Percentiles rank a stretch among this genome's conserved stretches.
Evolutionary conservation across 2,113 vertebrate species (phyloP).

Genomic region (Coregonus clupeaformis): DNA sequence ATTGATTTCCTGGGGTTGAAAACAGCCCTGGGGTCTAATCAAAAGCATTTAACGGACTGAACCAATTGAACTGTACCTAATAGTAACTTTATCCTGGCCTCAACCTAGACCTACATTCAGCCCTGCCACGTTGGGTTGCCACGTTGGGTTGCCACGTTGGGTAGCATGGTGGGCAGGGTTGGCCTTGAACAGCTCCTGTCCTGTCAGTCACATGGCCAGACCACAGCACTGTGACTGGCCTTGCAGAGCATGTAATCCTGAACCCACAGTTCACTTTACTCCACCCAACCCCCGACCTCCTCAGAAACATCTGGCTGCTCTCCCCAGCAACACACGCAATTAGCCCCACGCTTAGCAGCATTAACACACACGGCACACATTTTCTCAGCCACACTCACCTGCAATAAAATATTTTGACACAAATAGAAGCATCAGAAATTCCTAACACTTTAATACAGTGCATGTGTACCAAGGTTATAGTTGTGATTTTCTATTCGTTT

Average conservation of each 20-base stretch:
- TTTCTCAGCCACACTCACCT: neutral
- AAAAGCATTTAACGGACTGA: neutral
- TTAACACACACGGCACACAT: neutral
- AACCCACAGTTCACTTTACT: no score
- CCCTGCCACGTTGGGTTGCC: constrained; percentile 4
- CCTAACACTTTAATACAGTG: neutral
- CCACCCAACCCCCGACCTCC: neutral
- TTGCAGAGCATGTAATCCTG: no score
- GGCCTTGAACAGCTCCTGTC: neutral
- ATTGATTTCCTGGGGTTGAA: constrained; percentile 29
- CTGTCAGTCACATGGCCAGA: constrained; percentile 5
- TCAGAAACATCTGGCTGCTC: neutral
- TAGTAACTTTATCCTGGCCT: constrained; percentile 16
- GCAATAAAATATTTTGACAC: neutral
- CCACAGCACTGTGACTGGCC: neutral
- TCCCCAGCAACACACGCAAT: neutral
- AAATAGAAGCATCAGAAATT: neutral
- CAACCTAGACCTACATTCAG: constrained; percentile 14
- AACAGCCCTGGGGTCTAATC: constrained; percentile 19
- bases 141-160: neutral
- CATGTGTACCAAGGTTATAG: neutral
- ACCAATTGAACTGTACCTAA: constrained; percentile 14
- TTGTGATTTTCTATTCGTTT: no score
- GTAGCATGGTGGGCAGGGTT: neutral
- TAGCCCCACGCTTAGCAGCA: neutral